Percentiles rank a stretch among this genome's conserved stretches.
Evolutionary conservation across 2,113 vertebrate genomes (phyloP).

Genomic region (Drymodes brunneopygia): DNA sequence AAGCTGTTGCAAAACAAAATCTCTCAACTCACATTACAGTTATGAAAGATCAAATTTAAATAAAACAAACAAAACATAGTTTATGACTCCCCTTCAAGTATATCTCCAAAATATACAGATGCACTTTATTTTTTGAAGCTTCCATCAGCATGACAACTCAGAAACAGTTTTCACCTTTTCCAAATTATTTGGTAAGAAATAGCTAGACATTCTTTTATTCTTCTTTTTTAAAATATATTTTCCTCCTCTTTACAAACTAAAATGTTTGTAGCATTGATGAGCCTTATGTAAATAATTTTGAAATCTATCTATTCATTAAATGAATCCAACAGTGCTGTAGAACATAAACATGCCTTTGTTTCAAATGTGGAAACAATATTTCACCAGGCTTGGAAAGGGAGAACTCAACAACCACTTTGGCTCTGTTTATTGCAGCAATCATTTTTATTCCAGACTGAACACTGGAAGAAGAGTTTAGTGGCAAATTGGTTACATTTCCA

Average conservation of each 20-base stretch:
- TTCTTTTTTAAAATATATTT: background rate
- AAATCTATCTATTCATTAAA: background rate
- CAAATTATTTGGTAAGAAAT: background rate
- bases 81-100: background rate
- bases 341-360: background rate
- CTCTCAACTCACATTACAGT: background rate
- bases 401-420: background rate
- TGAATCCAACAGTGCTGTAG: background rate
- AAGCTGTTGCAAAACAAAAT: background rate
- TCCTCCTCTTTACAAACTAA: background rate
- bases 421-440: background rate
- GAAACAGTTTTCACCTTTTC: background rate
- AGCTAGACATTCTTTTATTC: background rate
- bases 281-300: background rate
- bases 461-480: background rate
- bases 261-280: background rate
- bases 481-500: background rate
- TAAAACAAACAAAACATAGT: background rate
- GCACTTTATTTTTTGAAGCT: background rate
- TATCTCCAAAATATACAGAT: background rate
- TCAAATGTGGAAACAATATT: background rate
- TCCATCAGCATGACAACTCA: background rate
- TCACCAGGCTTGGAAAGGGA: background rate
- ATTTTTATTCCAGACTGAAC: background rate
- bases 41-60: background rate